phyloP scores from a whole-genome alignment of 64 coral and sea anemone genomes.

The Anthopleura sola region DNA sequence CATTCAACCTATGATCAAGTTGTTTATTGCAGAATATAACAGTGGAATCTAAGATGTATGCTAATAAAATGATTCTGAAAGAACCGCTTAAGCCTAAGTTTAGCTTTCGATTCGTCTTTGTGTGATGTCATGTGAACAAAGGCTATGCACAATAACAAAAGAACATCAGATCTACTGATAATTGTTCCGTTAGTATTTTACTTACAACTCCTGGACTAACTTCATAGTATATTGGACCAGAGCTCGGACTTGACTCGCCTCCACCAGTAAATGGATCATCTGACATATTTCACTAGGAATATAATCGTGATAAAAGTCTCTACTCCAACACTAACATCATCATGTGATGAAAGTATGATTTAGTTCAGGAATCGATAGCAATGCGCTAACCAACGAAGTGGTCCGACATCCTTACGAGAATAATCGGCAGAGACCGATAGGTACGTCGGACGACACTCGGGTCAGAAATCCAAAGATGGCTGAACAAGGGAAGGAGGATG shows the following conservation, averaged over 20 bases:
- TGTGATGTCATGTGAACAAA: too few species aligned
- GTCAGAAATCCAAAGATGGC: neutral
- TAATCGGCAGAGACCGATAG: neutral
- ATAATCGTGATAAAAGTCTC: neutral
- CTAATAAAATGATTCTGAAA: too few species aligned
- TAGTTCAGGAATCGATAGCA: neutral
- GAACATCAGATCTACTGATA: neutral
- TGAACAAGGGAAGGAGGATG: neutral
- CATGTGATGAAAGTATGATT: neutral
- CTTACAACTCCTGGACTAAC: neutral
- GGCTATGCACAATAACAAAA: neutral
- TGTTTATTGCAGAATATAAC: too few species aligned
- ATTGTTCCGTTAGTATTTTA: neutral
- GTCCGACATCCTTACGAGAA: neutral
- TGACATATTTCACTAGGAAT: neutral
- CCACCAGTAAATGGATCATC: neutral
- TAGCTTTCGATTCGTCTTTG: too few species aligned
- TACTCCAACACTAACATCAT: neutral
- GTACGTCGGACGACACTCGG: neutral
- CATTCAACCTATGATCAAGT: too few species aligned
- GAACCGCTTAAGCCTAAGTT: too few species aligned
- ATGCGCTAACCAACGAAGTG: neutral
- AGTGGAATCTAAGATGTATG: too few species aligned
- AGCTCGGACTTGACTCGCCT: slow-evolving; percentile 9
- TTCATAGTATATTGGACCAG: slow-evolving; percentile 13